Evolutionary conservation across 2,113 vertebrate species (phyloP).

Genomic region (Trogon melanurus): DNA sequence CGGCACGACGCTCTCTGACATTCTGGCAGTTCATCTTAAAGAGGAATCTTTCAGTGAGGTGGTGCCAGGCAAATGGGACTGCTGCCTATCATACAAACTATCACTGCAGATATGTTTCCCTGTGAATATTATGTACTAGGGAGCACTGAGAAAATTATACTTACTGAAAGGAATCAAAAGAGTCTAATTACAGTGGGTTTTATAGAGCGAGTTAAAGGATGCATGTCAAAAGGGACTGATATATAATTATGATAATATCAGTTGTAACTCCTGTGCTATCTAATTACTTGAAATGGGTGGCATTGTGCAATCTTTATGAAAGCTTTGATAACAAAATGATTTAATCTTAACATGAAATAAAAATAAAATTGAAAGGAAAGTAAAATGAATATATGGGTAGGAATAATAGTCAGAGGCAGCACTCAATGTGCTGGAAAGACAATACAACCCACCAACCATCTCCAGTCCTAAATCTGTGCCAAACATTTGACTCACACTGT

Average conservation of each 20-base stretch:
- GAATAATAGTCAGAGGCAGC: neutral
- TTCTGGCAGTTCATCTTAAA: neutral
- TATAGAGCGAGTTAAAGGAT: constrained; percentile 11
- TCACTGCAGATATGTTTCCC: neutral
- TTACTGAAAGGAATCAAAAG: constrained; percentile 8
- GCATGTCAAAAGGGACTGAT: neutral
- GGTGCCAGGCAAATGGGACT: neutral
- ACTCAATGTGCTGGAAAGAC: neutral
- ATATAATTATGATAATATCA: constrained; percentile 27
- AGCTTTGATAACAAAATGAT: constrained; percentile 23
- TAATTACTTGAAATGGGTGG: constrained; percentile 23
- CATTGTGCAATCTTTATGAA: constrained; percentile 3
- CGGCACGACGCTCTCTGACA: neutral
- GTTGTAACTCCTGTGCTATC: neutral
- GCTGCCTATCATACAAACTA: neutral
- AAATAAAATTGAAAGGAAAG: neutral
- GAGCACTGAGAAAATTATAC: constrained; percentile 15
- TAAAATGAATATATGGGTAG: neutral
- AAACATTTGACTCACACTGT: neutral
- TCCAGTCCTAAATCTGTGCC: neutral
- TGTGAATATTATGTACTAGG: neutral
- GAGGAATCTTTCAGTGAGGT: neutral
- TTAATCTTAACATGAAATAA: neutral
- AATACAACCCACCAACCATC: neutral
- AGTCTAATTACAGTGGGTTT: constrained; percentile 46